Conservation (phyloP, 2,888 invertebrate genomes). For the Iphiclides podalirius region DNA sequence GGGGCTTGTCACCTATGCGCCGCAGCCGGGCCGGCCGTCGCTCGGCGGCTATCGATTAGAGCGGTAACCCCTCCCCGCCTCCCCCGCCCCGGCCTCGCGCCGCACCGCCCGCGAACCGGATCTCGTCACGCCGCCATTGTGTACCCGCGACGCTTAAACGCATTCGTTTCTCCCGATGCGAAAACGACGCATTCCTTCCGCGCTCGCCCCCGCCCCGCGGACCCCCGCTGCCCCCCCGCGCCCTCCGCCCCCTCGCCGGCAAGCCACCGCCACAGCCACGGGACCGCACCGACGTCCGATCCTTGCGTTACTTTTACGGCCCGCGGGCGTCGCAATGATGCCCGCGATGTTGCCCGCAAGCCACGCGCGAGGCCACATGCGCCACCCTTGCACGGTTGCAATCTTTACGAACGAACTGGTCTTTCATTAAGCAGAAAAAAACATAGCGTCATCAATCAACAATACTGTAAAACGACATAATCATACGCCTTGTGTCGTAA, state of each 20-base stretch:
- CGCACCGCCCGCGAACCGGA: slow-evolving; percentile 77
- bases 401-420: too few species aligned
- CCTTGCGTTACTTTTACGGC: slow-evolving; percentile 69
- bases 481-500: too few species aligned
- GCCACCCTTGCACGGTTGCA: not conserved
- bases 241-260: slow-evolving; percentile 42
- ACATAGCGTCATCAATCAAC: too few species aligned
- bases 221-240: slow-evolving; percentile 56
- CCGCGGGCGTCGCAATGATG: slow-evolving; percentile 29
- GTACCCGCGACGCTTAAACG: slow-evolving; percentile 80
- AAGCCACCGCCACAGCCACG: slow-evolving; percentile 31
- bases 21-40: slow-evolving; percentile 78
- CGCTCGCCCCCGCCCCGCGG: slow-evolving; percentile 60
- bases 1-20: slow-evolving; percentile 79
- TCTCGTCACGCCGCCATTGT: slow-evolving; percentile 81
- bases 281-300: slow-evolving; percentile 46
- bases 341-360: slow-evolving; percentile 2
- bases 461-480: too few species aligned
- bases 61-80: slow-evolving; percentile 33
- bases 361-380: not conserved
- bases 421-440: too few species aligned
- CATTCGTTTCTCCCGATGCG: slow-evolving; percentile 81
- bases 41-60: slow-evolving; percentile 80
- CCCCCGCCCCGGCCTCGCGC: slow-evolving; percentile 43
- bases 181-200: slow-evolving; percentile 81